Evolutionary conservation across 2,888 invertebrate genomes (phyloP).

Genomic region (Buathra laborator): DNA sequence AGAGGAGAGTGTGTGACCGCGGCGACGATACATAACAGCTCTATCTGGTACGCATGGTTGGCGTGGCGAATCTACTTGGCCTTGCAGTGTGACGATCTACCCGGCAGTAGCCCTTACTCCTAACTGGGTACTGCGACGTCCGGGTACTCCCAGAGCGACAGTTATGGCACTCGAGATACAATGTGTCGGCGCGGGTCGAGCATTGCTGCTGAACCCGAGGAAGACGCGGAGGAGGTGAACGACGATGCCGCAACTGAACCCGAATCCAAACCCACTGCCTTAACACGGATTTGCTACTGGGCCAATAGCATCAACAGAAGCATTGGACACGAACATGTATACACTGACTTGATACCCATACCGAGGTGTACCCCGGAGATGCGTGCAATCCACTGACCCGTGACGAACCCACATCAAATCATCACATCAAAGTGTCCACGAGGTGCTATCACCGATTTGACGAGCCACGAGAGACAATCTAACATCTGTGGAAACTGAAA

Average conservation of each 20-base stretch:
- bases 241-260: conserved; percentile 64
- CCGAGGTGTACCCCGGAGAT: not conserved
- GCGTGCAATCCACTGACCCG: conserved; percentile 25
- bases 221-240: conserved; percentile 58
- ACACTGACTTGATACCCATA: conserved; percentile 5
- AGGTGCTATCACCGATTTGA: conserved; percentile 49
- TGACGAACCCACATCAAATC: conserved; percentile 16
- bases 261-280: conserved; percentile 71
- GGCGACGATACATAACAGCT: conserved; percentile 74
- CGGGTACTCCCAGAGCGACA: conserved; percentile 71
- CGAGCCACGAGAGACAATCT: conserved; percentile 39
- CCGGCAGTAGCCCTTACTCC: conserved; percentile 51
- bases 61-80: conserved; percentile 74
- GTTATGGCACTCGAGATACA: conserved; percentile 75
- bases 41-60: conserved; percentile 76
- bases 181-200: conserved; percentile 66
- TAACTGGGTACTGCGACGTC: conserved; percentile 59
- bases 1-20: conserved; percentile 57
- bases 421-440: conserved; percentile 41
- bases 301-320: conserved; percentile 26
- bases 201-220: conserved; percentile 54
- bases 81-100: conserved; percentile 71
- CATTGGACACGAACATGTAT: conserved; percentile 23
- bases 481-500: conserved; percentile 22
- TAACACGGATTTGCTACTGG: conserved; percentile 77